Percentiles rank a stretch among this genome's conserved stretches.
These are phyloP conservation scores for Phenganax subtilis DNA, from an alignment of 92 coral and sea anemone genomes.

Conservation along the genomic window DNA sequence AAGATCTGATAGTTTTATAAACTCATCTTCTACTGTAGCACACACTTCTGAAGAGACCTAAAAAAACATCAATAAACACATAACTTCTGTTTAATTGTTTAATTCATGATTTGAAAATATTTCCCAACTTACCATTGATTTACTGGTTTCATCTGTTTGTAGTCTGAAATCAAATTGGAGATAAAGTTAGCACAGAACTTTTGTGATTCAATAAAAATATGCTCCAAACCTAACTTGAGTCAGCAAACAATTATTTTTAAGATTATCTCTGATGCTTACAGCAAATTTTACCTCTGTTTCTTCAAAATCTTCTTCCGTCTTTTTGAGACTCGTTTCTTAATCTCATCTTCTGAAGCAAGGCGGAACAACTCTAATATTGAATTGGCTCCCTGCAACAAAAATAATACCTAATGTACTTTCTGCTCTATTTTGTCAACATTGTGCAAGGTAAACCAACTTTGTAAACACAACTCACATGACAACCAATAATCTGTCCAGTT, in stretches of 20 bases:
- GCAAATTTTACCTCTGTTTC: slow-evolving; percentile 50
- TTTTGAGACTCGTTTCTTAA: slow-evolving; percentile 67
- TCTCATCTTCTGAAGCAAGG: slow-evolving; percentile 75
- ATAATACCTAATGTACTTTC: neutral
- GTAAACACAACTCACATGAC: slow-evolving; percentile 59
- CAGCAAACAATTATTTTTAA: neutral
- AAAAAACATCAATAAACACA: neutral
- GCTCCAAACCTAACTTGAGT: neutral
- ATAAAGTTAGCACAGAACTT: neutral
- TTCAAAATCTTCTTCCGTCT: slow-evolving; percentile 57
- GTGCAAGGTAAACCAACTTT: neutral
- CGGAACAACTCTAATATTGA: slow-evolving; percentile 77
- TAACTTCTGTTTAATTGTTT: neutral
- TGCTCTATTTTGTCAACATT: neutral
- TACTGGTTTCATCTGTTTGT: neutral
- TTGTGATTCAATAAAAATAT: too few relatives aligned
- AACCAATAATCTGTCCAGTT: slow-evolving; percentile 68
- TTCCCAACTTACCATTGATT: neutral
- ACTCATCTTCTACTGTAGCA: slow-evolving; percentile 63
- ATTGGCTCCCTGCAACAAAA: slow-evolving; percentile 64
- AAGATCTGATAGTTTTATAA: slow-evolving; percentile 54
- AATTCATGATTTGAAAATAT: neutral
- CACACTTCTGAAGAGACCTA: slow-evolving; percentile 24
- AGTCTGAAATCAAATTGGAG: neutral
- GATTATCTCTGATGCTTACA: neutral